A percentile compares a stretch with the other conserved stretches of the same genome.
These are phyloP conservation scores for Spodoptera exigua DNA, from an alignment of 2,888 invertebrate species.

Conservation along the genomic window DNA sequence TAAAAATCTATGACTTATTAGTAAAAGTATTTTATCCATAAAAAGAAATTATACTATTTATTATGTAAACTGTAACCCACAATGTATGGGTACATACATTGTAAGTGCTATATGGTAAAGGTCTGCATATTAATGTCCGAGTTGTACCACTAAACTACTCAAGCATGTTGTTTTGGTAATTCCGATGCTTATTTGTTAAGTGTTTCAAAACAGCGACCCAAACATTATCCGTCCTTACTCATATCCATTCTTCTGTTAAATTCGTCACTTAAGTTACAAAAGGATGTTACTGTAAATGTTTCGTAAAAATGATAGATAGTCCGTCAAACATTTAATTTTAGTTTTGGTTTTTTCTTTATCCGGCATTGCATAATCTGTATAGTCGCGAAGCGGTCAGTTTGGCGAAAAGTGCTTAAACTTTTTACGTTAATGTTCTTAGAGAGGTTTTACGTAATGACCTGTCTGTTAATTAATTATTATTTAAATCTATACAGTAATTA, in stretches of 20 bases:
- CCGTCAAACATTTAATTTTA: constrained; percentile 10
- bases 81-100: background rate
- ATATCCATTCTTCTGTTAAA: constrained; percentile 19
- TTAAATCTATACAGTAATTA: constrained; percentile 16
- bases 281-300: constrained; percentile 21
- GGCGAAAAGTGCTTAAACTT: constrained; percentile 25
- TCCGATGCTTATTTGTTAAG: constrained; percentile 27
- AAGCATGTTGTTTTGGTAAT: constrained; percentile 43
- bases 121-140: constrained; percentile 21
- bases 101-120: constrained; percentile 2
- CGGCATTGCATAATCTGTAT: constrained; percentile 41
- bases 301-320: constrained; percentile 26
- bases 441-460: constrained; percentile 45
- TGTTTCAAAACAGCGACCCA: constrained; percentile 27
- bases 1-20: too few species aligned
- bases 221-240: constrained; percentile 11
- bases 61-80: background rate
- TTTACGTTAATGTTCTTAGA: constrained; percentile 38
- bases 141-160: constrained; percentile 45
- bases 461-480: constrained; percentile 28
- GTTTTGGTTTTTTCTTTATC: constrained; percentile 20
- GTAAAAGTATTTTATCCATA: too few species aligned
- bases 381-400: constrained; percentile 15
- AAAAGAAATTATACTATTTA: too few species aligned
- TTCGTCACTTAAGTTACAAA: constrained; percentile 23